Evolutionary conservation across 2,797 vertebrate genomes (phyloP).

Genomic region (Sternarchorhynchus goeldii): DNA sequence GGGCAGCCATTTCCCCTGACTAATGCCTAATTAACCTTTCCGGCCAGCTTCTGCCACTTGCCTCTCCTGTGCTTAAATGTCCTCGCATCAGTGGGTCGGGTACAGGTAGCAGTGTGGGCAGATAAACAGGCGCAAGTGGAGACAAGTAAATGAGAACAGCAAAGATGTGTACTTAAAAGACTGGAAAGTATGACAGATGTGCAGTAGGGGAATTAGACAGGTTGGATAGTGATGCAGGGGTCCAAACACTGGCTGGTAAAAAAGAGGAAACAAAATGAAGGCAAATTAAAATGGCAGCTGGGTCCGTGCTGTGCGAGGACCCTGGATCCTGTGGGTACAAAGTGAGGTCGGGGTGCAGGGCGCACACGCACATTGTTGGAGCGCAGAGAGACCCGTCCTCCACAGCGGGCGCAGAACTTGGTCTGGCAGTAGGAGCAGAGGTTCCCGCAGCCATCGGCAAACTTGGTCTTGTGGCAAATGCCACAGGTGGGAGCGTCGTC

Average conservation of each 20-base stretch:
- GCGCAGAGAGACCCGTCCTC: slow-evolving; percentile 91
- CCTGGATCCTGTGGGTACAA: background rate
- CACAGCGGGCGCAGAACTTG: slow-evolving; percentile 97
- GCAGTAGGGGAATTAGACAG: slow-evolving; percentile 1
- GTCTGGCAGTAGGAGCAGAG: slow-evolving; percentile 97
- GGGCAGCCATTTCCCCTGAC: slow-evolving; percentile 59
- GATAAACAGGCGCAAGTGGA: slow-evolving; percentile 20
- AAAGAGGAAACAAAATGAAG: background rate
- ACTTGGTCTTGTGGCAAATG: slow-evolving; percentile 98
- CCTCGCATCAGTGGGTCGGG: slow-evolving; percentile 37
- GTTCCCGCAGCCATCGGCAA: slow-evolving; percentile 95
- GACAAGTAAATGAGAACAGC: background rate
- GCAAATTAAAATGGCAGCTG: background rate
- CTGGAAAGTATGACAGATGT: slow-evolving; percentile 1
- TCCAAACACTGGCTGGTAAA: background rate
- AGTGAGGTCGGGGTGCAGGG: background rate
- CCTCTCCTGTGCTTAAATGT: slow-evolving; percentile 43
- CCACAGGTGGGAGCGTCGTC: slow-evolving; percentile 96
- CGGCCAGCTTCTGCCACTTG: slow-evolving; percentile 23
- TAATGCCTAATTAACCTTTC: slow-evolving; percentile 84
- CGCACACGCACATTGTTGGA: slow-evolving; percentile 92
- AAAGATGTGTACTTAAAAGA: background rate
- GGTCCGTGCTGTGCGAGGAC: background rate
- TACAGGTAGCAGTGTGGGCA: background rate
- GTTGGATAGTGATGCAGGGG: no score